Conservation (phyloP, 1,140 invertebrate species). For the Aphidius ervi region DNA sequence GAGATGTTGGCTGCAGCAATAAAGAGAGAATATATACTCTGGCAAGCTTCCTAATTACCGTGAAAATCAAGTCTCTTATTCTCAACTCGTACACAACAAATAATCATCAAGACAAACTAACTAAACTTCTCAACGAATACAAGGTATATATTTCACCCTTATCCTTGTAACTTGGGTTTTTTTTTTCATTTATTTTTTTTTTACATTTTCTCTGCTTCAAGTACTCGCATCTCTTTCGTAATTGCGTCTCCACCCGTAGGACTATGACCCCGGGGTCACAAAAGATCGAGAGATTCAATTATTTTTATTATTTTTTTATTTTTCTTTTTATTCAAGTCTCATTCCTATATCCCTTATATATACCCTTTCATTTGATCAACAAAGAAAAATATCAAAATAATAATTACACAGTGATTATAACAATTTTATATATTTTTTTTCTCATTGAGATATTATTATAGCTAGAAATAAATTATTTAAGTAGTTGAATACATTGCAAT, state of each 20-base stretch:
- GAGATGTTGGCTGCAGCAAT: too few relatives aligned
- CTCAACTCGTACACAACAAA: too few relatives aligned
- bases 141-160: constrained; percentile 8
- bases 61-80: constrained; percentile 5
- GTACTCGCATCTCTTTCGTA: background rate
- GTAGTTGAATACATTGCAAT: constrained; percentile 11
- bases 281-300: constrained; percentile 18
- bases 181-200: constrained; percentile 4
- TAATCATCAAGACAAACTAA: too few relatives aligned
- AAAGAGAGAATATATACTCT: background rate
- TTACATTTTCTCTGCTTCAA: background rate
- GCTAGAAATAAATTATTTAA: constrained; percentile 6
- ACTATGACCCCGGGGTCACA: constrained; percentile 15
- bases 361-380: too few relatives aligned
- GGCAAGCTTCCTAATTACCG: constrained; percentile 21
- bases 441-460: background rate
- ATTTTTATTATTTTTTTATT: constrained; percentile 6
- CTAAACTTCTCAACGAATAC: background rate
- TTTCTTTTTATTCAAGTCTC: background rate
- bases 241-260: constrained; percentile 17
- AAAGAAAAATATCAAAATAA: too few relatives aligned
- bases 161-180: background rate
- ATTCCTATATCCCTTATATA: background rate
- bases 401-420: too few relatives aligned
- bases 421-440: too few relatives aligned